Evolutionary conservation across 2,888 invertebrate genomes (phyloP), one percentile per base, ranked within the genome.

Genomic region (Meiosimyza decipiens): DNA sequence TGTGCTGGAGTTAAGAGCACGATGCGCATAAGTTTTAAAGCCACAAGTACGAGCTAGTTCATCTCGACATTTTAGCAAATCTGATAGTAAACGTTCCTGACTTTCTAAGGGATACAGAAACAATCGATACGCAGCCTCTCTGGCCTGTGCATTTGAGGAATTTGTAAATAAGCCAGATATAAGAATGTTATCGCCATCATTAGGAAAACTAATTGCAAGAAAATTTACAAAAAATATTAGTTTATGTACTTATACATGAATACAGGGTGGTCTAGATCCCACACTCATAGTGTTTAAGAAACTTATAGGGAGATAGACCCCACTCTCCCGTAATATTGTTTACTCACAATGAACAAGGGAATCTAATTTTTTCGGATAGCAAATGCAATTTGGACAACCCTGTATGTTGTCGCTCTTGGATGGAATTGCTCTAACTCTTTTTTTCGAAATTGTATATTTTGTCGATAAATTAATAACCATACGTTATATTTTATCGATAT

Each of bases 51-150:
- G 88, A 0, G 98, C 98, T 80, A 99, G 89, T 74, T 93, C 89
- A 81, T 94, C 90, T 16, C 99, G 88, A 0, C 93, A 91, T 18
- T 89, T 87, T 12, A 99, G 88, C 62, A 98, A 88, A 82, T 92
- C 90, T 33, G 89, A 87, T 0, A 99, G 89, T 40, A 96, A 86
- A 57, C 89, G 85, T 82, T 96, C 95, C 87, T 98, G 98, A 2
- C 90, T 88, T 0, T 84, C 78, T 81, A 96, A 93, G 0, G 95
- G 95, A 80, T 93, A 91, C 18, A 97, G 88, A 88, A 93, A 98
- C 73, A 96, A 89, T 75, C 92, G 91, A 87, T 97, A 98, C 0
- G 96, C 96, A 0, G 94, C 92, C 89, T 98, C 97, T 40, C 98
- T 89, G 51, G 94, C 93, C 65, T 91, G 82, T 63, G 93, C 92